Conservation (phyloP, 2,888 invertebrate species). For the Julus scanicus region DNA sequence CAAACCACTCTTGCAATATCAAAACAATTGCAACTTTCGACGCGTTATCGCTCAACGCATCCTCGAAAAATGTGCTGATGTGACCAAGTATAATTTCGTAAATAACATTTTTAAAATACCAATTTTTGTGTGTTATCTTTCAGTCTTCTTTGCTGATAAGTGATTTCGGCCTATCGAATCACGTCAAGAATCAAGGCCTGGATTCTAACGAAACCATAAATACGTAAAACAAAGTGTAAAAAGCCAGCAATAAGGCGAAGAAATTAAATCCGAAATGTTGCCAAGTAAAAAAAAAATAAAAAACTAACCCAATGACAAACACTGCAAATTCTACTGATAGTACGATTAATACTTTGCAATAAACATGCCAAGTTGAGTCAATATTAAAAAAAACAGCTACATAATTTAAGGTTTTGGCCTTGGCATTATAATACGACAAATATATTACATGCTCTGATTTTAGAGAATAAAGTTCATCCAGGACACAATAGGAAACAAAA, state of each 20-base stretch:
- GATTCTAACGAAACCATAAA: slow-evolving; percentile 5
- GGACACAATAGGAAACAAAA: no score
- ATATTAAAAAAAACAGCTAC: background rate
- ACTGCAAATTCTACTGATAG: background rate
- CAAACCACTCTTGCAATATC: background rate
- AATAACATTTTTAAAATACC: slow-evolving; percentile 11
- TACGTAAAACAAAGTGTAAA: background rate
- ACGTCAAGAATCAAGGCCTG: background rate
- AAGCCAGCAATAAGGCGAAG: background rate
- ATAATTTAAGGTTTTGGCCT: slow-evolving; percentile 33
- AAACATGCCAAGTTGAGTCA: background rate
- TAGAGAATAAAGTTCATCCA: background rate
- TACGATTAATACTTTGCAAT: background rate
- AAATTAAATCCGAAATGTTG: slow-evolving; percentile 6
- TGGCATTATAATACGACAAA: background rate
- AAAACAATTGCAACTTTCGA: background rate
- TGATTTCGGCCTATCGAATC: background rate
- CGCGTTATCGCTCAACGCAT: background rate
- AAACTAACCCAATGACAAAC: no score
- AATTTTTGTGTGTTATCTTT: background rate
- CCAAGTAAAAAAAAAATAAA: background rate
- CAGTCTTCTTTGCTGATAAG: background rate
- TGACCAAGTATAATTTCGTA: background rate
- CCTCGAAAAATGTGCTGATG: background rate
- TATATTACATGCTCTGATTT: background rate